phyloP scores from a whole-genome alignment of 2,113 vertebrate genomes.

The Prinia subflava region DNA sequence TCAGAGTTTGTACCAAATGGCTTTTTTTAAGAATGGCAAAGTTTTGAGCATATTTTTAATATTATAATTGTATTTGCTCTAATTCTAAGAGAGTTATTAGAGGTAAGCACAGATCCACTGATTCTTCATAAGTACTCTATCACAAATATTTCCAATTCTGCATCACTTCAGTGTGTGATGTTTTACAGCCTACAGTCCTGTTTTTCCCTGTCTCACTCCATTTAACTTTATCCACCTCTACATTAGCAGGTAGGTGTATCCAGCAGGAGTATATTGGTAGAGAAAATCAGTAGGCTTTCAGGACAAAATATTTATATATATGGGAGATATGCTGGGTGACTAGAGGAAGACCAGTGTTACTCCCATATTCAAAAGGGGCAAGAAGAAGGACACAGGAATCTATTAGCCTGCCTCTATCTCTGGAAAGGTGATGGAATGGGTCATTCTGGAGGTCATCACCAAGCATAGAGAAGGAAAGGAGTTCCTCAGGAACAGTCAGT shows the following conservation, averaged over 20 bases:
- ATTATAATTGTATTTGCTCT: background rate
- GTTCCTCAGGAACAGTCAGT: background rate
- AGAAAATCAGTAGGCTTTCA: background rate
- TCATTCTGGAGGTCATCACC: background rate
- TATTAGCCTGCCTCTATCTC: background rate
- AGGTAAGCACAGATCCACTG: background rate
- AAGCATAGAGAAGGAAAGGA: background rate
- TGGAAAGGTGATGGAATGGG: background rate
- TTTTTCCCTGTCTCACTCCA: background rate
- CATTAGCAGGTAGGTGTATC: background rate
- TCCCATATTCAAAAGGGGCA: background rate
- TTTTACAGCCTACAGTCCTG: background rate
- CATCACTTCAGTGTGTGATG: background rate
- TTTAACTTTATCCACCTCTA: background rate
- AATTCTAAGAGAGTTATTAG: background rate
- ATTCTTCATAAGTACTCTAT: background rate
- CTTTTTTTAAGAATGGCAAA: fast-evolving
- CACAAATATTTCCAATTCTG: background rate
- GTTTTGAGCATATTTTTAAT: background rate
- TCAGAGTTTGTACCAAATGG: background rate
- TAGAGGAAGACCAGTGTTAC: background rate
- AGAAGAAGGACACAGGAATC: background rate
- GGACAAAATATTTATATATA: background rate
- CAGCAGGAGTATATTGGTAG: background rate
- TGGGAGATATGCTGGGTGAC: background rate